Evolutionary conservation across 2,888 invertebrate species (phyloP), one percentile per base, ranked within the genome.

Genomic region (Horisme vitalbata): DNA sequence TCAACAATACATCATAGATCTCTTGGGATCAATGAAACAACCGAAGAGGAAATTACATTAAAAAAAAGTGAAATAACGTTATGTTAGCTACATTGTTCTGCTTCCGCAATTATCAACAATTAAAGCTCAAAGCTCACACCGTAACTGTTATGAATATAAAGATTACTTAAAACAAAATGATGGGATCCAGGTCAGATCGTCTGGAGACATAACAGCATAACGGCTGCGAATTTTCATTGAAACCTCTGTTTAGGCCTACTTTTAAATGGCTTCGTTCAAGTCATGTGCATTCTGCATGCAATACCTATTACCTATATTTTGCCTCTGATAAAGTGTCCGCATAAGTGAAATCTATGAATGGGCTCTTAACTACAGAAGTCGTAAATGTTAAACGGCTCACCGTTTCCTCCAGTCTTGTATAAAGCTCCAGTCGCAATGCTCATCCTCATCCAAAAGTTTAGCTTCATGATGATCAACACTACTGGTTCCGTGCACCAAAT

Each of bases 391-490:
- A 23, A 3, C 12, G 18, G 75, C 83, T 72, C 81, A 93, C 93
- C 93, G 91, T 80, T 92, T 91, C 68, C 94, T 90, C 94, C 94
- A 94, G 68, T 92, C 92, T 75, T 94, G 94, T 34, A 94, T 94
- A 72, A 93, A 94, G 69, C 94, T 94, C 94, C 94, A 94, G 72
- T 94, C 94, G 53, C 92, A 93, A 55, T 91, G 91, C 63, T 83
- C 85, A 20, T 87, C 86, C 41, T 88, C 87, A 32, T 90, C 90
- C 12, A 88, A 69, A 31, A 88, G 75, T 1, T 76, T 87, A 0
- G 88, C 87, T 48, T 90, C 90, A 51, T 88, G 87, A 38, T 83
- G 87, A 37, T 88, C 84, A 1, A 63, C 45, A 41, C 80, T 80
- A 52, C 80, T 81, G 11, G 52, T 45, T 1, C 87, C 91, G 38